Evolutionary conservation across 2,888 invertebrate genomes (phyloP).

Genomic region (Papilio gigon): DNA sequence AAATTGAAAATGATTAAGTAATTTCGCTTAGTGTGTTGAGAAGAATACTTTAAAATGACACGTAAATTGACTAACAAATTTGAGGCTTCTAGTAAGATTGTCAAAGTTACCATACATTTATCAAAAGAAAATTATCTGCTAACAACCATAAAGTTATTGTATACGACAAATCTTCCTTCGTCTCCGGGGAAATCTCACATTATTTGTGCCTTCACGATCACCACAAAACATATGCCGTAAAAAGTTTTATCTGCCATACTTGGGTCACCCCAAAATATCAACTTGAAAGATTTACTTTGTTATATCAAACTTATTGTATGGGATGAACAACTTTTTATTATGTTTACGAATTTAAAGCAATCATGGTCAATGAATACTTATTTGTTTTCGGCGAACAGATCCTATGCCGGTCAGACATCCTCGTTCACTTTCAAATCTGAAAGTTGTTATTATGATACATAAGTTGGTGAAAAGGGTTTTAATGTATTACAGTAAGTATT

Average conservation of each 20-base stretch:
- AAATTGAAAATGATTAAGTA: background rate
- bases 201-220: constrained; percentile 49
- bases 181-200: constrained; percentile 52
- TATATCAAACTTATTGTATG: background rate
- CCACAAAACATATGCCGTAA: constrained; percentile 43
- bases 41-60: background rate
- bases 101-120: constrained; percentile 19
- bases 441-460: no score
- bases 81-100: background rate
- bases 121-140: constrained; percentile 38
- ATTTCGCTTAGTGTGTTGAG: background rate
- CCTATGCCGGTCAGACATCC: no score
- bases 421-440: no score
- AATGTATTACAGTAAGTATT: background rate
- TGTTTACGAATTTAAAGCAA: background rate
- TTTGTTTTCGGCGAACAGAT: no score
- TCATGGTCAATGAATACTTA: no score
- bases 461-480: background rate
- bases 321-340: background rate
- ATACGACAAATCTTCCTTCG: constrained; percentile 47
- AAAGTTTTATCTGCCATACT: constrained; percentile 21
- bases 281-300: constrained; percentile 3
- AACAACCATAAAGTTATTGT: constrained; percentile 45
- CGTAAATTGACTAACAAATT: no score
- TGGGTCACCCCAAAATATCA: constrained; percentile 7